phyloP scores from a whole-genome alignment of 2,113 vertebrate species.

The Formicarius rufipectus region DNA sequence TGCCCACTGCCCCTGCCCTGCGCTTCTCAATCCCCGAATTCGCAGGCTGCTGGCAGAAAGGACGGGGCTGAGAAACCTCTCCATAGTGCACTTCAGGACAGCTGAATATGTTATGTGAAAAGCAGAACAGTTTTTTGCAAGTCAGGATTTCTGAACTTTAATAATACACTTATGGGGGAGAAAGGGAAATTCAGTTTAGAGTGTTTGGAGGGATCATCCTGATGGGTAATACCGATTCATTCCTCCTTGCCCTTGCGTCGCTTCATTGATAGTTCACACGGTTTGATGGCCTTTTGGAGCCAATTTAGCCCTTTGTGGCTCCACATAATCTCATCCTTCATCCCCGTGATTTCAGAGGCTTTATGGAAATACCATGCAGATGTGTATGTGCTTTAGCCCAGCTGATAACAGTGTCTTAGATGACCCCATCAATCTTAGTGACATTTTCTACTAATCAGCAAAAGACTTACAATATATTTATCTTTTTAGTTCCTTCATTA shows the following conservation, averaged over 20 bases:
- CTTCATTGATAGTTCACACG: background rate
- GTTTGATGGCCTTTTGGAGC: constrained; percentile 46
- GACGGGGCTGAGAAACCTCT: background rate
- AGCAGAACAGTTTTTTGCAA: constrained; percentile 37
- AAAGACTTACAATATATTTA: constrained; percentile 23
- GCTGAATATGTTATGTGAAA: background rate
- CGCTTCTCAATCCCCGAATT: constrained; percentile 43
- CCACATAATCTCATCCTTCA: constrained; percentile 50
- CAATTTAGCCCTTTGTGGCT: constrained; percentile 37
- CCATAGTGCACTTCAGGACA: background rate
- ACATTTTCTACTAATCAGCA: constrained; percentile 53
- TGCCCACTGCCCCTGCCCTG: background rate
- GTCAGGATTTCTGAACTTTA: constrained; percentile 58
- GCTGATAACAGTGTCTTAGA: constrained; percentile 18
- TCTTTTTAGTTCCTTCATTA: constrained; percentile 42
- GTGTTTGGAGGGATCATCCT: background rate
- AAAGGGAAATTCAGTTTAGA: background rate
- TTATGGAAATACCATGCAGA: constrained; percentile 63
- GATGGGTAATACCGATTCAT: constrained; percentile 6
- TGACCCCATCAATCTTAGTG: constrained; percentile 61
- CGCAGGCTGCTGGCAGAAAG: background rate
- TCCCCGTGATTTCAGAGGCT: constrained; percentile 44
- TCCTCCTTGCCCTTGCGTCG: background rate
- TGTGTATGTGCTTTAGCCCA: constrained; percentile 1
- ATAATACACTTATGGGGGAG: background rate